Percentiles rank a stretch among this genome's conserved stretches.
Conservation (phyloP, 2,888 invertebrate species). For the Elysia crispata region DNA sequence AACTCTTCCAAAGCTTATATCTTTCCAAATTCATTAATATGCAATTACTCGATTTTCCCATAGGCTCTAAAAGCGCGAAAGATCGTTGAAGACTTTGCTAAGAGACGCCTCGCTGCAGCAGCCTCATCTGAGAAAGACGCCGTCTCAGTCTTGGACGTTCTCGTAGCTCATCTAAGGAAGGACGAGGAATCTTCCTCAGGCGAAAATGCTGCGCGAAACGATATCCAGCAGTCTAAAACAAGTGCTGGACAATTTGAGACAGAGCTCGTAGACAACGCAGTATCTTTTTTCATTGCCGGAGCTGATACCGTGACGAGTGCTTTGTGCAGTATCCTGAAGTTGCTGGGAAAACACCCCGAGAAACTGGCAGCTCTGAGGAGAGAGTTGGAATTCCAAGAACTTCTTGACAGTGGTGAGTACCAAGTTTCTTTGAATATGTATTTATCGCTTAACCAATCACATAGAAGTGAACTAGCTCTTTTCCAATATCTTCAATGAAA, state of each 20-base stretch:
- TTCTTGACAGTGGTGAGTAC: conserved; percentile 27
- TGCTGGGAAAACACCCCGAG: conserved; percentile 56
- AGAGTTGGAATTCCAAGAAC: conserved; percentile 50
- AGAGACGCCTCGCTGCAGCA: conserved; percentile 1
- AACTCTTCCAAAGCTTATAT: too few relatives aligned
- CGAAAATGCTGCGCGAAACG: too few relatives aligned
- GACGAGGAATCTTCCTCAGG: not conserved
- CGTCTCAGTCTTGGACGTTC: conserved; percentile 36
- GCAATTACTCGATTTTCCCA: not conserved
- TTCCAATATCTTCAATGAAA: too few relatives aligned
- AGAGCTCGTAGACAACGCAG: conserved; percentile 40
- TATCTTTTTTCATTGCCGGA: conserved; percentile 39
- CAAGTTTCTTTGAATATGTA: not conserved
- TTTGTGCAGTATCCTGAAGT: conserved; percentile 43
- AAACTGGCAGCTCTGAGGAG: conserved; percentile 53
- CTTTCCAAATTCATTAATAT: too few relatives aligned
- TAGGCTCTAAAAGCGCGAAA: conserved; percentile 40
- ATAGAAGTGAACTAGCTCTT: too few relatives aligned
- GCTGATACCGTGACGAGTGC: conserved; percentile 41
- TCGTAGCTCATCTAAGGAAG: not conserved
- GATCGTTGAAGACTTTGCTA: conserved; percentile 35
- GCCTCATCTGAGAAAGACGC: conserved; percentile 16
- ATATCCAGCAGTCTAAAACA: too few relatives aligned
- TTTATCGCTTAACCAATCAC: too few relatives aligned
- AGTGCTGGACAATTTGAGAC: not conserved